A percentile compares a stretch with the other conserved stretches of the same genome.
phyloP scores from a whole-genome alignment of 1,140 invertebrate genomes.

The Drosophila mauritiana region DNA sequence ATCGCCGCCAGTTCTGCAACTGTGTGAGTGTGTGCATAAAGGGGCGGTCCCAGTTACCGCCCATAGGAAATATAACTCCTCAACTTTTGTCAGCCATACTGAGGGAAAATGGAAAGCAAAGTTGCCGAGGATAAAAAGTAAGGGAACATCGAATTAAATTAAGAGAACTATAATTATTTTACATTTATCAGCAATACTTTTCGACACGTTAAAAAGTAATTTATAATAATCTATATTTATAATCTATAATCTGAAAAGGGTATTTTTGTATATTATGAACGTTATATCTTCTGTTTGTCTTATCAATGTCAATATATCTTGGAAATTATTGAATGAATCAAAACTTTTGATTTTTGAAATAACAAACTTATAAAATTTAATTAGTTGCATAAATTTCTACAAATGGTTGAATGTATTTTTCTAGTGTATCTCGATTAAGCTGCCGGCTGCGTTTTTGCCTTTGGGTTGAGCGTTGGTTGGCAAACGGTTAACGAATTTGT shows the following conservation, averaged over 20 bases:
- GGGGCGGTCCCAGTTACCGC: slow-evolving; percentile 67
- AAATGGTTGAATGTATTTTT: neutral
- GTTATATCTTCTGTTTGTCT: no score
- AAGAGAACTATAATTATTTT: no score
- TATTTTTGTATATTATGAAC: no score
- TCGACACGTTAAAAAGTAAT: no score
- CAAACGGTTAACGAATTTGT: slow-evolving; percentile 55
- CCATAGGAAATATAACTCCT: slow-evolving; percentile 81
- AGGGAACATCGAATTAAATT: neutral
- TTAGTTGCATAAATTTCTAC: neutral
- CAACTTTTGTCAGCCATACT: slow-evolving; percentile 42
- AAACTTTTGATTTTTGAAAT: no score
- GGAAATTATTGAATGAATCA: no score
- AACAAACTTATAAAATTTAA: neutral
- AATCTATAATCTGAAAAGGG: no score
- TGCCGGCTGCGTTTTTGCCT: neutral
- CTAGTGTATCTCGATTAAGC: slow-evolving; percentile 9
- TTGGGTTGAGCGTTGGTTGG: slow-evolving; percentile 3
- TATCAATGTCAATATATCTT: no score
- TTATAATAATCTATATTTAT: no score
- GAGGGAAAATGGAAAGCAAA: slow-evolving; percentile 2
- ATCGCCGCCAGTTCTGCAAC: slow-evolving; percentile 46
- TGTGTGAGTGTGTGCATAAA: slow-evolving; percentile 51
- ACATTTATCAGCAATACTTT: no score
- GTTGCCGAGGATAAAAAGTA: neutral